A percentile compares a stretch with the other conserved stretches of the same genome.
phyloP scores from a whole-genome alignment of 2,113 vertebrate genomes.

The Acanthochromis polyacanthus region DNA sequence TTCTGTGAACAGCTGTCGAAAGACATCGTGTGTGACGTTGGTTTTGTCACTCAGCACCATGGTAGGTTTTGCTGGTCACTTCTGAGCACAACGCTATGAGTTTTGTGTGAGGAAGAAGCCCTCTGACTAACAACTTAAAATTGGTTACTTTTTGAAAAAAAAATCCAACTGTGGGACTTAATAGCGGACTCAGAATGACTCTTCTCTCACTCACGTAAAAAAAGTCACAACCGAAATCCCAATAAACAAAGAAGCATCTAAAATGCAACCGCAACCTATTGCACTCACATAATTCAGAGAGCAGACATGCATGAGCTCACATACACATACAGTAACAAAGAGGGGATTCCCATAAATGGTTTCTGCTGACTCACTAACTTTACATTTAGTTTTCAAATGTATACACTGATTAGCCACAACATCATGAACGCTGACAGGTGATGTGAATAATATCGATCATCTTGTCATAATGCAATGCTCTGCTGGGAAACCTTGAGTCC shows the following conservation, averaged over 20 bases:
- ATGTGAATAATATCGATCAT: no score
- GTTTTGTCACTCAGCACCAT: neutral
- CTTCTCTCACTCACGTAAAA: neutral
- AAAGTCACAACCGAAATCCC: neutral
- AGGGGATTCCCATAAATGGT: conserved; percentile 45
- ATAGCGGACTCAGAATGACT: no score
- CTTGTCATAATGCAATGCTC: no score
- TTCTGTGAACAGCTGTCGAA: conserved; percentile 28
- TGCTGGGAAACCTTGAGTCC: no score
- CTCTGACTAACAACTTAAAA: no score
- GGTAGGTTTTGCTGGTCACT: no score
- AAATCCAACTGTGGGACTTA: no score
- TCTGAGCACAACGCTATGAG: neutral
- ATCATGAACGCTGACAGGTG: no score
- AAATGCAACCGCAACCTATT: no score
- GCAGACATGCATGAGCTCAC: neutral
- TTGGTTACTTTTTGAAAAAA: no score
- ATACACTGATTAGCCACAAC: neutral
- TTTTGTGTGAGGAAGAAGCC: neutral
- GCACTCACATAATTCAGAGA: neutral
- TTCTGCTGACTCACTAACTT: conserved; percentile 45
- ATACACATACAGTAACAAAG: neutral
- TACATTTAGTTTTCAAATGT: neutral
- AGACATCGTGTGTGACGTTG: neutral
- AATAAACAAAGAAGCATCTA: no score